Evolutionary conservation across 92 coral and sea anemone species (phyloP), one percentile per base, ranked within the genome.

Genomic region (Umimayanthus chanpuru): DNA sequence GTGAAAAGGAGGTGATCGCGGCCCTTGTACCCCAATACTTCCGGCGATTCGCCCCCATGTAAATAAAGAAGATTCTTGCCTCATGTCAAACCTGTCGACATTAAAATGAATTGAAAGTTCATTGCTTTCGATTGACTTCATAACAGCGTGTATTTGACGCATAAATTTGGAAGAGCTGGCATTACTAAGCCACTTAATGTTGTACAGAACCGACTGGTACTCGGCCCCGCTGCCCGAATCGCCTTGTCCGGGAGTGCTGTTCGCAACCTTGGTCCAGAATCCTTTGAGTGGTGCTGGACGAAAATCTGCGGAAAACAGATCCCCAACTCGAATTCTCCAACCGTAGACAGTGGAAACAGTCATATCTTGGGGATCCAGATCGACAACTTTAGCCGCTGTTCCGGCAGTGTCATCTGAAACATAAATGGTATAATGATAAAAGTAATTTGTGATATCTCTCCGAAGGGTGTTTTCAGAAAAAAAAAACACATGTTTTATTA

Each of bases 1-100:
- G 73, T 73, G 85, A 73, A 88, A 91, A 74, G 93, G 91, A 7
- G 94, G 94, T 11, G 95, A 81, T 28, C 84, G 86, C 0, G 41
- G 68, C 29, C 98, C 98, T 25, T 89, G 66, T 53, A 93, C 43
- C 14, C 98, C 98, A 36, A 94, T 93, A 25, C 91, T 80, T 2
- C 98, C 98, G 29, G 91, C 91, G 0, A 94, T 71, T 5, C 96
- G 90, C 44, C 94, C 96, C 25, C 86, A 88, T n/a, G 94, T 89
- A 73, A 93, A 93, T 5, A 4, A 77, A 50, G 65, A 38, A 32
- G 89, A 73, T 6, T 71, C 20, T 0, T 9, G 77, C 10, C 81
- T 28, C 25, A 23, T 29, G 28, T 88, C 81, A 85, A 87, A 89
- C 85, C 81, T 56, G 70, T 94, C 98, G n/a, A 91, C 70, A 44